phyloP scores from a whole-genome alignment of 2,113 vertebrate genomes.

The Lepidiolamprologus cunningtoni region DNA sequence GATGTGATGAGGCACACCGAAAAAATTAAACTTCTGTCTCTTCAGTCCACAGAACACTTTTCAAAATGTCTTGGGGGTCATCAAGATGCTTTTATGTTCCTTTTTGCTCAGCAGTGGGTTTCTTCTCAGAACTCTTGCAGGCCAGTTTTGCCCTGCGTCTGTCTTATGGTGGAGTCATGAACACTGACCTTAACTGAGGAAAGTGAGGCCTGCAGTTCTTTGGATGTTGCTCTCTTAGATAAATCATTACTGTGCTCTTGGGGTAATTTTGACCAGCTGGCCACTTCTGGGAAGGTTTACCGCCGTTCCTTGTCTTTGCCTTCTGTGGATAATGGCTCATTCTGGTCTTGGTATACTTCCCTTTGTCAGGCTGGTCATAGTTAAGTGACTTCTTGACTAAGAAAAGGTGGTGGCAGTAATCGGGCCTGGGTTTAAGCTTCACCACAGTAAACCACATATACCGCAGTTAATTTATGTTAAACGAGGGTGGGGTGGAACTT shows the following conservation, averaged over 20 bases:
- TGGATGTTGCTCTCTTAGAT: neutral
- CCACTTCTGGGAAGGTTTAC: neutral
- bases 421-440: neutral
- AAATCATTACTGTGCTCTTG: neutral
- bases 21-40: neutral
- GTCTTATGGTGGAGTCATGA: neutral
- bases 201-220: neutral
- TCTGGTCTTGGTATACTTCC: neutral
- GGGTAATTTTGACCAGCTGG: neutral
- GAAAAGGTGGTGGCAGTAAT: neutral
- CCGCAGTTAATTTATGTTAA: neutral
- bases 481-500: neutral
- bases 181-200: neutral
- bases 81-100: neutral
- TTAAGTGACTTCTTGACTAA: neutral
- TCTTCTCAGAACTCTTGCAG: neutral
- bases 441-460: neutral
- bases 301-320: fast-evolving
- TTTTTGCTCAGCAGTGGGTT: neutral
- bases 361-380: neutral
- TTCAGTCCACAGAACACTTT: neutral
- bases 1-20: fast-evolving
- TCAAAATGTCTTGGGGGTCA: neutral
- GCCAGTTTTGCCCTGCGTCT: neutral
- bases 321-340: fast-evolving